Evolutionary conservation across 2,113 vertebrate genomes (phyloP).

Genomic region (Thermophis baileyi): DNA sequence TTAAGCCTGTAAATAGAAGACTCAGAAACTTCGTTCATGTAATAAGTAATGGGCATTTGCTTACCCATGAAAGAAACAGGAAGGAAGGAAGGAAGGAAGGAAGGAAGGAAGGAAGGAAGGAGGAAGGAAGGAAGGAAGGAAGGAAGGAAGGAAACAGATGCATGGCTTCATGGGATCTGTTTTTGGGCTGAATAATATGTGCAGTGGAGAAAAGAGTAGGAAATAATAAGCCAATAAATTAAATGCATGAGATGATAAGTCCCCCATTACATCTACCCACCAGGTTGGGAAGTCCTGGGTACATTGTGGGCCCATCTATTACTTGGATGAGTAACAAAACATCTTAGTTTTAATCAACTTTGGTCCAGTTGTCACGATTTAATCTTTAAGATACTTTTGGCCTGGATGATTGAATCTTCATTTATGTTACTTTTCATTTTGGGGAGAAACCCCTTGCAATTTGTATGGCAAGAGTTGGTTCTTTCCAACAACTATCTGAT

Average conservation of each 20-base stretch:
- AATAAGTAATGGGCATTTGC: background rate
- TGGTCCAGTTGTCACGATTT: too few relatives aligned
- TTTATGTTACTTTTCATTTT: too few relatives aligned
- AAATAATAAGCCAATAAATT: background rate
- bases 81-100: background rate
- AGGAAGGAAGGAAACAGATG: background rate
- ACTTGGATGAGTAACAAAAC: too few relatives aligned
- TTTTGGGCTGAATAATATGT: background rate
- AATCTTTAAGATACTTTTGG: too few relatives aligned
- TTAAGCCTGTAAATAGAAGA: background rate
- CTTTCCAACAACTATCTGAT: too few relatives aligned
- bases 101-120: background rate
- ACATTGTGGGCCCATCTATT: too few relatives aligned
- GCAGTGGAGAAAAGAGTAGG: background rate
- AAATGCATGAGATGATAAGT: background rate
- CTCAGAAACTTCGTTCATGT: background rate
- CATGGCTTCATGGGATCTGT: background rate
- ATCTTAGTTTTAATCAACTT: too few relatives aligned
- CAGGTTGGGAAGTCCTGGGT: too few relatives aligned
- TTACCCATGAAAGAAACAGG: background rate
- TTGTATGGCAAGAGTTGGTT: too few relatives aligned
- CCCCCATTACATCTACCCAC: too few relatives aligned
- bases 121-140: background rate
- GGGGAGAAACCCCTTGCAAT: too few relatives aligned
- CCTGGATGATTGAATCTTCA: too few relatives aligned